A percentile compares a stretch with the other conserved stretches of the same genome.
Conservation (phyloP, 1,140 invertebrate genomes). For the Archivesica marissinica region DNA sequence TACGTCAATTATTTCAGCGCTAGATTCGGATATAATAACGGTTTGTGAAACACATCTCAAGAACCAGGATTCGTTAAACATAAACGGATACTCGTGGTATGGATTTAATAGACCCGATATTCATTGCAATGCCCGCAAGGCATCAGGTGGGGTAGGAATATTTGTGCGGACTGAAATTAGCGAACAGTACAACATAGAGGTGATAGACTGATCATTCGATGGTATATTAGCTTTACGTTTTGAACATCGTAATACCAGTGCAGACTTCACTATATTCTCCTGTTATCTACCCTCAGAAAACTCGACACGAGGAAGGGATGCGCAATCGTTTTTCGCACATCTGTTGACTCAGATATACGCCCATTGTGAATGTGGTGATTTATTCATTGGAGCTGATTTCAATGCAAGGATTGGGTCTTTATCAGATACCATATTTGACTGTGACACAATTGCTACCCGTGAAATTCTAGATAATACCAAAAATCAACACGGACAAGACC, state of each 20-base stretch:
- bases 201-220: constrained; percentile 32
- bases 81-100: constrained; percentile 43
- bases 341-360: too few relatives aligned
- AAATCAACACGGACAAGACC: too few relatives aligned
- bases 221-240: constrained; percentile 51
- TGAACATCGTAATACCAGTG: background rate
- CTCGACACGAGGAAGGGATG: too few relatives aligned
- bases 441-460: too few relatives aligned
- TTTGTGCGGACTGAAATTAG: constrained; percentile 27
- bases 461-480: too few relatives aligned
- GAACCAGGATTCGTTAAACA: constrained; percentile 13
- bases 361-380: too few relatives aligned
- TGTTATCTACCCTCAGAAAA: constrained; percentile 27
- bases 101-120: constrained; percentile 45
- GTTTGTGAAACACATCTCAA: constrained; percentile 57
- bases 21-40: constrained; percentile 31
- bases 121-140: constrained; percentile 40
- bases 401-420: too few relatives aligned
- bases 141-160: constrained; percentile 50
- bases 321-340: too few relatives aligned
- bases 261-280: background rate
- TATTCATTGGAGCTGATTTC: too few relatives aligned
- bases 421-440: too few relatives aligned
- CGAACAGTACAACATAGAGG: constrained; percentile 4
- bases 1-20: too few relatives aligned